Conservation (phyloP, 2,113 vertebrate genomes). For the Taxidea taxus region DNA sequence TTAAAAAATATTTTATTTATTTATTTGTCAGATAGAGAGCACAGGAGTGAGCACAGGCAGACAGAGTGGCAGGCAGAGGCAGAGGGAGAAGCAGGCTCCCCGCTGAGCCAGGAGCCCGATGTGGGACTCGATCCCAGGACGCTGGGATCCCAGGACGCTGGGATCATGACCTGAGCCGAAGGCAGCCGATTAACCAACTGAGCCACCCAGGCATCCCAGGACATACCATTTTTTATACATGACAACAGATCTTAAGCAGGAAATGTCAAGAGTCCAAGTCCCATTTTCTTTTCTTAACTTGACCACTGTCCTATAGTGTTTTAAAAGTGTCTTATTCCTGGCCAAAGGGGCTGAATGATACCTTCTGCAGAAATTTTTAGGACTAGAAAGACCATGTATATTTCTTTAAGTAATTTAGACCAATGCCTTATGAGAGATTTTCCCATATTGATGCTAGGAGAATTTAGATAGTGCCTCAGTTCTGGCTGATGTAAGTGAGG, state of each 20-base stretch:
- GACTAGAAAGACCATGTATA: background rate
- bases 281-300: background rate
- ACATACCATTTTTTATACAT: background rate
- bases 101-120: no score
- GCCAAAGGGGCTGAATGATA: background rate
- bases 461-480: background rate
- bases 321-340: constrained; percentile 24
- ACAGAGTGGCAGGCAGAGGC: no score
- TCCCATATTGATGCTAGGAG: background rate
- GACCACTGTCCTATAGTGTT: background rate
- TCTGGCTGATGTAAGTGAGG: background rate
- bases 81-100: no score
- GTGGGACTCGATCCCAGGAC: no score
- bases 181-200: no score
- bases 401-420: background rate
- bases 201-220: no score
- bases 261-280: background rate
- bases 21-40: no score
- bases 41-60: no score
- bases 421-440: background rate
- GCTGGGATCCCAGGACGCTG: no score
- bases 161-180: no score
- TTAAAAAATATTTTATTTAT: no score
- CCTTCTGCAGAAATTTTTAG: background rate
- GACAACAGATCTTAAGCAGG: background rate